A percentile compares a stretch with the other conserved stretches of the same genome.
Evolutionary conservation across 2,797 vertebrate genomes (phyloP).

Genomic region (Sebastes jordani): DNA sequence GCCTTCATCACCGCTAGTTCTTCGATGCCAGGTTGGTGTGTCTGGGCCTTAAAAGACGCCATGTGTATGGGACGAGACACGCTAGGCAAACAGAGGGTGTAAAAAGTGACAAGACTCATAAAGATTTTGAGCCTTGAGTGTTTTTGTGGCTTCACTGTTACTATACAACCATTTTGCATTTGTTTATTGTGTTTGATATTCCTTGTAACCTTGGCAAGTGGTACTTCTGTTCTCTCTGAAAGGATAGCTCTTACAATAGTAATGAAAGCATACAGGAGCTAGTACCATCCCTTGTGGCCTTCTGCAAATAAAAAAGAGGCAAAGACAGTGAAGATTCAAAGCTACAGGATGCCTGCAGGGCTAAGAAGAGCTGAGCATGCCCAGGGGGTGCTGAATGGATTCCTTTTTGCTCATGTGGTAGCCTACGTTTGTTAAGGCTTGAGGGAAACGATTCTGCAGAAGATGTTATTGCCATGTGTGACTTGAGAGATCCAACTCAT

Average conservation of each 20-base stretch:
- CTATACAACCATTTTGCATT: background rate
- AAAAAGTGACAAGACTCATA: background rate
- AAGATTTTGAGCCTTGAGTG: background rate
- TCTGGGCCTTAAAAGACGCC: background rate
- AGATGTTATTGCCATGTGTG: constrained; percentile 17
- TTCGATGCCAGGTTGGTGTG: too few relatives aligned
- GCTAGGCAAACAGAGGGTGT: background rate
- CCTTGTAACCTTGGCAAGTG: constrained; percentile 20
- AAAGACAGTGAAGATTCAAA: constrained; percentile 46
- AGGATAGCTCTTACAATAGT: constrained; percentile 14
- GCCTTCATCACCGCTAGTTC: too few relatives aligned
- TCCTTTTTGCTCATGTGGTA: constrained; percentile 47
- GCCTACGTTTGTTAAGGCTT: constrained; percentile 53
- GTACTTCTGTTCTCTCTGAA: constrained; percentile 1
- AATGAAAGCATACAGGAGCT: constrained; percentile 30
- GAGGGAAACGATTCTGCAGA: constrained; percentile 24
- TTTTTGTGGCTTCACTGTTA: background rate
- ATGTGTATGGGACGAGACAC: background rate
- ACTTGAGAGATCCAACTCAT: constrained; percentile 14
- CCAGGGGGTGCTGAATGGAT: constrained; percentile 54
- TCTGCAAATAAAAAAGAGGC: constrained; percentile 30
- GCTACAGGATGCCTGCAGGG: constrained; percentile 47
- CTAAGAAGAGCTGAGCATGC: constrained; percentile 32
- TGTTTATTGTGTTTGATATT: constrained; percentile 1
- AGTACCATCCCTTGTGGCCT: constrained; percentile 14